Base-by-base conservation (phyloP, 1,140 invertebrate species). In the Eumaeus atala region DNA sequence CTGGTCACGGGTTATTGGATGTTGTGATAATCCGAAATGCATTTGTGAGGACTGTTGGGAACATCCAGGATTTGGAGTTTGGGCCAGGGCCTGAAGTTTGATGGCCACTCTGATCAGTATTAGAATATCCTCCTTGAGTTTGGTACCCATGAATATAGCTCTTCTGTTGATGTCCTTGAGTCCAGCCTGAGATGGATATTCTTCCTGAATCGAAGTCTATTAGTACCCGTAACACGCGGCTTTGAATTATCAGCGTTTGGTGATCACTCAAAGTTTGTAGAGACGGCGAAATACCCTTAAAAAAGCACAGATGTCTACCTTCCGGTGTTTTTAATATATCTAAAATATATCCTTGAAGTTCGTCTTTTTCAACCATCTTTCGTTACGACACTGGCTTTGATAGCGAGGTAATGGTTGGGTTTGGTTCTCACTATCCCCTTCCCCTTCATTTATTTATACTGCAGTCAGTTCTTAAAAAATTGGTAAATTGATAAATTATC, bases 401-500 rank as follows among this genome's bases (percentile, higher is more conserved):
- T 48, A 48, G 28, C 18, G 8, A 28, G 21, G 47, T 28, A 48
- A 28, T 33, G 21, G 47, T 12, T 48, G 18, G 47, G n/a, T 48
- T 21, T 48, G 17, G 17, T 48, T 16, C 17, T 48, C 21, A 21
- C 16, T 48, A 8, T 48, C 21, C 21, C 21, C 44, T 21, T 48
- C 44, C 17, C 21, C 44, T 16, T 48, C 44, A 48, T 11, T 28
- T 9, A 48, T 17, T 48, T 18, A 21, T 48, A 21, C 21, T 48
- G 21, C 21, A 21, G 17, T 48, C 16, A 48, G 16, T 14, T 7
- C 18, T 48, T 48, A 14, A 48, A 8, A 48, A 48, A 48, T 48
- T 44, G 66, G 67, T 28, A 67, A 56, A 21, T 48, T 57, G 66
- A n/a, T n/a, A n/a, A n/a, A n/a, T 58, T 84, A 21, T 64, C 59